A percentile compares a stretch with the other conserved stretches of the same genome.
These are phyloP conservation scores for Trochalopteron elliotii DNA, from an alignment of 2,113 vertebrate genomes.

Conservation along the genomic window DNA sequence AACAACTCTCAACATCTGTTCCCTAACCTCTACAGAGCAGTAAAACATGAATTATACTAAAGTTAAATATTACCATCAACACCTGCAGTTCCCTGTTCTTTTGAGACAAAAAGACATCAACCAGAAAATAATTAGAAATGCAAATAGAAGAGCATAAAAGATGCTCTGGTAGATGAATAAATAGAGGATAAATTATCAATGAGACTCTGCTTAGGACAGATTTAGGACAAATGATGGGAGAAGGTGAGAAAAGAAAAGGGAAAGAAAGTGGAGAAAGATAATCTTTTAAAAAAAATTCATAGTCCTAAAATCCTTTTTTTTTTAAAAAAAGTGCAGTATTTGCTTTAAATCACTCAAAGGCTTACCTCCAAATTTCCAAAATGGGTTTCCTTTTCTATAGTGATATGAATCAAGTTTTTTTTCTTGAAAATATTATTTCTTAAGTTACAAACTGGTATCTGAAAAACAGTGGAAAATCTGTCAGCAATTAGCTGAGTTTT, in stretches of 20 bases:
- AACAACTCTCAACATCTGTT: not conserved
- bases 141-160: not conserved
- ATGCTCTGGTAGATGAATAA: not conserved
- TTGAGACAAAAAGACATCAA: not conserved
- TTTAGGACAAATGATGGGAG: not conserved
- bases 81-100: not conserved
- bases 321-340: not conserved
- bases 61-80: not conserved
- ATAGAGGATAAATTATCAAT: not conserved
- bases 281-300: fast-evolving
- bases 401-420: not conserved
- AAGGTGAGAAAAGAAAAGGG: not conserved
- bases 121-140: not conserved
- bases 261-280: not conserved
- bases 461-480: not conserved
- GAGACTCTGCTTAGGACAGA: not conserved
- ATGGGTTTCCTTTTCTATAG: not conserved
- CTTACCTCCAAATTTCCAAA: not conserved
- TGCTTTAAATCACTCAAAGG: not conserved
- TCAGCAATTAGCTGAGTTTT: not conserved
- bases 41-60: not conserved
- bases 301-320: not conserved
- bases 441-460: not conserved
- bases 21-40: not conserved
- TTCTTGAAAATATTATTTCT: not conserved